Evolutionary conservation across 2,113 vertebrate genomes (phyloP).

Genomic region (Passer montanus): DNA sequence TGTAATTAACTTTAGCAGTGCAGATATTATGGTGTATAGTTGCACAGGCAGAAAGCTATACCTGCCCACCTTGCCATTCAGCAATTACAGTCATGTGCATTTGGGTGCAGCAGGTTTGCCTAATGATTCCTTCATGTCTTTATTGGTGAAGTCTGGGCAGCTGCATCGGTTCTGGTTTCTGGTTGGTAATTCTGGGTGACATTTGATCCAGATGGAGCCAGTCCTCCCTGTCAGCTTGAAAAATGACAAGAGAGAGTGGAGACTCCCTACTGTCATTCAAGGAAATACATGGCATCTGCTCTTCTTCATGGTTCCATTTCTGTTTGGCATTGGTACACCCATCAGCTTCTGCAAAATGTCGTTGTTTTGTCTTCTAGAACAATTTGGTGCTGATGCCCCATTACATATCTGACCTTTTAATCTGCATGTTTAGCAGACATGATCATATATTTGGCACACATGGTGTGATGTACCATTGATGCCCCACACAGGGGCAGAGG

Average conservation of each 20-base stretch:
- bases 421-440: background rate
- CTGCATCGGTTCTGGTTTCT: background rate
- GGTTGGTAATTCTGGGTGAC: background rate
- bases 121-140: background rate
- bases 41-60: background rate
- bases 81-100: background rate
- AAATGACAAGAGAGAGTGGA: background rate
- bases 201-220: background rate
- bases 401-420: background rate
- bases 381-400: background rate
- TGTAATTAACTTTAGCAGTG: background rate
- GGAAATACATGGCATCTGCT: constrained; percentile 1
- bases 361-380: background rate
- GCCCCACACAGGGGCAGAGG: background rate
- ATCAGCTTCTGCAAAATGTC: background rate
- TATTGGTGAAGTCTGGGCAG: background rate
- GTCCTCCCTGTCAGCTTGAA: constrained; percentile 18
- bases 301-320: background rate
- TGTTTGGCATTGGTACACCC: background rate
- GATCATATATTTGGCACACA: background rate
- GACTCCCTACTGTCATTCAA: background rate
- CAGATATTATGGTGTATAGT: background rate
- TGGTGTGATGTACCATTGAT: rapidly evolving
- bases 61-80: rapidly evolving
- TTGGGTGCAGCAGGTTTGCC: background rate